Conservation (phyloP, 1,140 invertebrate genomes). For the Sycophaga agraensis region DNA sequence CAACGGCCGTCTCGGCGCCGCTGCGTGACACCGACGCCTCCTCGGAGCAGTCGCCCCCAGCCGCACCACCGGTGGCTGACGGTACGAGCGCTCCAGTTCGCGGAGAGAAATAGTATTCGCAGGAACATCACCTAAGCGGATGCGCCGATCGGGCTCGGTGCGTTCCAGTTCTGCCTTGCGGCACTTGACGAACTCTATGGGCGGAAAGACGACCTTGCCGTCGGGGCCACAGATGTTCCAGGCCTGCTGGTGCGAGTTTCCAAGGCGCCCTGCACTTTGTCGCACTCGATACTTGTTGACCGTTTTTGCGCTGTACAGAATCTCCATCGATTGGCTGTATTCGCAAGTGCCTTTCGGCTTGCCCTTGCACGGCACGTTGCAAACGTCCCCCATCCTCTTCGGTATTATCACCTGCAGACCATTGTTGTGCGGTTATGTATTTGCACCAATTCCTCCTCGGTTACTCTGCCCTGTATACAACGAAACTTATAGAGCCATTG, state of each 20-base stretch:
- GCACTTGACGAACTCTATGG: slow-evolving; percentile 41
- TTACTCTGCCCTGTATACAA: no score
- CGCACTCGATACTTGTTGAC: background rate
- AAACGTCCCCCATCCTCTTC: background rate
- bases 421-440: no score
- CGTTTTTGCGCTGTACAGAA: background rate
- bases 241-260: no score
- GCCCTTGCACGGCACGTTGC: background rate
- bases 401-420: no score
- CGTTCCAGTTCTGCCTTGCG: slow-evolving; percentile 35
- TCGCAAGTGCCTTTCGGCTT: background rate
- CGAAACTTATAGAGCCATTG: no score
- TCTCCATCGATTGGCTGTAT: background rate
- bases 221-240: slow-evolving; percentile 40
- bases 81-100: slow-evolving; percentile 39
- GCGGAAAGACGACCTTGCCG: slow-evolving; percentile 55
- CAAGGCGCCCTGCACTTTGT: background rate
- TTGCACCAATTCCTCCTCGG: no score
- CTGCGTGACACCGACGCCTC: background rate
- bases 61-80: no score
- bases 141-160: background rate
- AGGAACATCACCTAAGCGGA: slow-evolving; percentile 3
- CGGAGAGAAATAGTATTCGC: slow-evolving; percentile 40
- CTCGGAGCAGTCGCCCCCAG: slow-evolving; percentile 14
- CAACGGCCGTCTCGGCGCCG: no score